Percentiles rank a stretch among this genome's conserved stretches.
phyloP scores from a whole-genome alignment of 2,888 invertebrate genomes.

The Autographa pulchrina region DNA sequence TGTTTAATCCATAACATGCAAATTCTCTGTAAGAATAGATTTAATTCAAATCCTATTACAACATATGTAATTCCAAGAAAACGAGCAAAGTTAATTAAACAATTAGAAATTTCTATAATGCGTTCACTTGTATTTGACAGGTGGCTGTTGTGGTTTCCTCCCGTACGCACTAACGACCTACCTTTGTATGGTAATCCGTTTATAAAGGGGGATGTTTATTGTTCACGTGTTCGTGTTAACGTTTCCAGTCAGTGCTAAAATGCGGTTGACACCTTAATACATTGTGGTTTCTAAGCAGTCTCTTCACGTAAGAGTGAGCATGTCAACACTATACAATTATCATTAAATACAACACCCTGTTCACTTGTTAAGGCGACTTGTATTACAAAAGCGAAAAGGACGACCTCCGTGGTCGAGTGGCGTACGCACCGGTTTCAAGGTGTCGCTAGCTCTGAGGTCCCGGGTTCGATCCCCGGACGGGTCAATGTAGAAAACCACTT shows the following conservation, averaged over 20 bases:
- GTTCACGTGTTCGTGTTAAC: conserved; percentile 21
- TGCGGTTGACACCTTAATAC: conserved; percentile 50
- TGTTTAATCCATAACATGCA: not conserved
- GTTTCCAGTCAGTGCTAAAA: conserved; percentile 33
- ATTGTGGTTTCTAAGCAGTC: conserved; percentile 32
- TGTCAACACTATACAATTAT: conserved; percentile 28
- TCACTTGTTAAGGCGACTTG: conserved; percentile 29
- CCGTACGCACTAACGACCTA: conserved; percentile 34
- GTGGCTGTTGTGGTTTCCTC: conserved; percentile 43
- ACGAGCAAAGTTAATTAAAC: conserved; percentile 24
- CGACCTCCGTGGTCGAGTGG: too few species aligned
- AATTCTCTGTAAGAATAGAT: not conserved
- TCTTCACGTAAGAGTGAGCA: conserved; percentile 15
- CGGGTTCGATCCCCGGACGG: too few species aligned
- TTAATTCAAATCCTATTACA: not conserved
- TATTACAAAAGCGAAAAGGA: conserved; percentile 14
- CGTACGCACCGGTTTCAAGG: too few species aligned
- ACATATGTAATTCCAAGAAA: conserved; percentile 2
- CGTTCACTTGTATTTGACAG: conserved; percentile 46
- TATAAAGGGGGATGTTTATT: conserved; percentile 33
- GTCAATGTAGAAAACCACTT: too few species aligned
- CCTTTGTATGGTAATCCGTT: conserved; percentile 44
- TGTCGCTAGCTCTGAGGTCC: too few species aligned
- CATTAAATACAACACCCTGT: conserved; percentile 30
- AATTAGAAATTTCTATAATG: conserved; percentile 33